A percentile compares a stretch with the other conserved stretches of the same genome.
Evolutionary conservation across 2,113 vertebrate genomes (phyloP).

Genomic region (Formicarius rufipectus): DNA sequence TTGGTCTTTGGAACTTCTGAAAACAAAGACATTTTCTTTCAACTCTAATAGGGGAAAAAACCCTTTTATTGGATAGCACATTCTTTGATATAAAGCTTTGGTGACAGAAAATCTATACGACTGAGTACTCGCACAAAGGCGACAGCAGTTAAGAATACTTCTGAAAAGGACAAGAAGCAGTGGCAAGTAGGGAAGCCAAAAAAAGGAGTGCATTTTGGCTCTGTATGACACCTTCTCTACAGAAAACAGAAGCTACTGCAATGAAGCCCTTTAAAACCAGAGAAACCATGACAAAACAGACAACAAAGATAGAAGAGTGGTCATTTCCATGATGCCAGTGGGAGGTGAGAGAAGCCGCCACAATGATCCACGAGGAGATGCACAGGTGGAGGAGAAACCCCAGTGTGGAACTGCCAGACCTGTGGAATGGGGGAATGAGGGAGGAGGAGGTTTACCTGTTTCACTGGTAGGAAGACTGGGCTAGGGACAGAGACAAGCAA

Average conservation of each 20-base stretch:
- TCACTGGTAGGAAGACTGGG: not conserved
- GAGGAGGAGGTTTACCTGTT: not conserved
- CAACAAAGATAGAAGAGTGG: not conserved
- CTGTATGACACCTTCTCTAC: not conserved
- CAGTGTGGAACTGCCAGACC: not conserved
- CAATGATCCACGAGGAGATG: fast-evolving
- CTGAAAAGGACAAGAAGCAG: not conserved
- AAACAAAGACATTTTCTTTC: conserved; percentile 32
- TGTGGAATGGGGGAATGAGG: not conserved
- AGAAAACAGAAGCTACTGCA: not conserved
- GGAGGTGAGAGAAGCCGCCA: not conserved
- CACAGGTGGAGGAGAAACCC: not conserved
- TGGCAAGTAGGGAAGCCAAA: not conserved
- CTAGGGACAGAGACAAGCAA: not conserved
- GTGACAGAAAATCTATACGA: conserved; percentile 24
- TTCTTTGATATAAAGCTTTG: conserved; percentile 4
- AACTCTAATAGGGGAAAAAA: not conserved
- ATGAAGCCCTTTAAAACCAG: not conserved
- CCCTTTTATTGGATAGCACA: not conserved
- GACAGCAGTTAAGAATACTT: not conserved
- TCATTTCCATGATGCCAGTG: not conserved
- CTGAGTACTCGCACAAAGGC: not conserved
- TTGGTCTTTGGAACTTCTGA: not conserved
- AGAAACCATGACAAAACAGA: not conserved
- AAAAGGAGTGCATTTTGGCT: not conserved